Percentiles rank a stretch among this genome's conserved stretches.
Evolutionary conservation across 2,797 vertebrate genomes (phyloP).

Genomic region (Schizothorax lantsangensis): DNA sequence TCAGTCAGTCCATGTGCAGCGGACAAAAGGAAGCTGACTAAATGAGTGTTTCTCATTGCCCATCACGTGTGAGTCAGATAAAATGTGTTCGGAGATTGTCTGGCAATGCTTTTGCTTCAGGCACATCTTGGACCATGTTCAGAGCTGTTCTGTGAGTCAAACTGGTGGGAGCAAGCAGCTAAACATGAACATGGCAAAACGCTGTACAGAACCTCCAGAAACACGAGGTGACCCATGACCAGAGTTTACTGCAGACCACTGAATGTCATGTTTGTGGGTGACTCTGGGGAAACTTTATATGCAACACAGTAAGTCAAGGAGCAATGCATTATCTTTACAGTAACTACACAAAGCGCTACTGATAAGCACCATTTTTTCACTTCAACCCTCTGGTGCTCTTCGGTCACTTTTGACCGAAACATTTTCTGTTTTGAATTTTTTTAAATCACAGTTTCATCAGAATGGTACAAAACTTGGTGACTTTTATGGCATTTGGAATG

Average conservation of each 20-base stretch:
- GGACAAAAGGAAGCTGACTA: neutral
- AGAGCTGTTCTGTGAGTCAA: neutral
- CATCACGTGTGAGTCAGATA: neutral
- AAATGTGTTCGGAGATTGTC: neutral
- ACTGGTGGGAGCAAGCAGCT: constrained; percentile 3
- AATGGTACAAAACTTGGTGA: no score
- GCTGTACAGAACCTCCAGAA: neutral
- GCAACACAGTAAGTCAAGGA: neutral
- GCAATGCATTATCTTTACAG: neutral
- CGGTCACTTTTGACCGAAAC: no score
- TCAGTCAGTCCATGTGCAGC: neutral
- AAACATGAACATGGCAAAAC: neutral
- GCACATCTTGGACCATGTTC: constrained; percentile 8
- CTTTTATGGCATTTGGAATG: no score
- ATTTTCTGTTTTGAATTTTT: no score
- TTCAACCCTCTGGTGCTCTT: neutral
- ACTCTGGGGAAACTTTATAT: neutral
- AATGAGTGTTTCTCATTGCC: neutral
- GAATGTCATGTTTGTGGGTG: neutral
- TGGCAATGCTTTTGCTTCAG: neutral
- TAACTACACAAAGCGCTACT: neutral
- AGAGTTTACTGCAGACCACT: constrained; percentile 4
- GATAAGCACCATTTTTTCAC: no score
- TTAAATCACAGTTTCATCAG: no score
- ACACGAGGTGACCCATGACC: neutral